Conservation (phyloP, 2,797 vertebrate genomes). For the Oreochromis mossambicus region DNA sequence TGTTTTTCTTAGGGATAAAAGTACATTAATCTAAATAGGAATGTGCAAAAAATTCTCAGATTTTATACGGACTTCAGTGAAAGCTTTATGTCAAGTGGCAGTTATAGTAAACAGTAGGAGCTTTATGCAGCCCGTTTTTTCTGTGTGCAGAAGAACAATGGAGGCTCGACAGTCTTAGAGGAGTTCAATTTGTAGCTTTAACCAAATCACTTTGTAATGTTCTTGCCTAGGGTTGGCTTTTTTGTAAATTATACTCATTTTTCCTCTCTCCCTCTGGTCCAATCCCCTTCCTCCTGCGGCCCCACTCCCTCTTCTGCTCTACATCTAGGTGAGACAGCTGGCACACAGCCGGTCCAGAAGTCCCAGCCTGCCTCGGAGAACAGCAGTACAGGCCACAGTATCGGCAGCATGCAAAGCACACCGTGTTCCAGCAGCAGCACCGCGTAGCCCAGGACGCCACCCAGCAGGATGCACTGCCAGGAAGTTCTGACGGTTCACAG, state of each 20-base stretch:
- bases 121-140: not conserved
- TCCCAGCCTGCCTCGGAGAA: slow-evolving; percentile 86
- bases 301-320: slow-evolving; percentile 3
- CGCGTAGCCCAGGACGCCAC: slow-evolving; percentile 70
- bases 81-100: not conserved
- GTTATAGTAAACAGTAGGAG: not conserved
- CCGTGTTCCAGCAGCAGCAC: slow-evolving; percentile 96
- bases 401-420: slow-evolving; percentile 95
- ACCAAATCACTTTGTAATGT: not conserved
- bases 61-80: not conserved
- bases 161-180: not conserved
- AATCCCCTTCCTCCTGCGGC: not conserved
- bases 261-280: not conserved
- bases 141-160: not conserved
- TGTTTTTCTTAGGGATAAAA: not conserved
- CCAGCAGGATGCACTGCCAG: not conserved
- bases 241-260: not conserved
- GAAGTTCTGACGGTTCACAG: slow-evolving; percentile 28
- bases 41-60: not conserved
- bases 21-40: not conserved
- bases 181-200: not conserved
- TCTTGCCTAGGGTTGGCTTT: not conserved
- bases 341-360: slow-evolving; percentile 81
- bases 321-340: slow-evolving; percentile 77
- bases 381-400: slow-evolving; percentile 93